Conservation (phyloP, 2,113 vertebrate genomes). For the Cebidichthys violaceus region DNA sequence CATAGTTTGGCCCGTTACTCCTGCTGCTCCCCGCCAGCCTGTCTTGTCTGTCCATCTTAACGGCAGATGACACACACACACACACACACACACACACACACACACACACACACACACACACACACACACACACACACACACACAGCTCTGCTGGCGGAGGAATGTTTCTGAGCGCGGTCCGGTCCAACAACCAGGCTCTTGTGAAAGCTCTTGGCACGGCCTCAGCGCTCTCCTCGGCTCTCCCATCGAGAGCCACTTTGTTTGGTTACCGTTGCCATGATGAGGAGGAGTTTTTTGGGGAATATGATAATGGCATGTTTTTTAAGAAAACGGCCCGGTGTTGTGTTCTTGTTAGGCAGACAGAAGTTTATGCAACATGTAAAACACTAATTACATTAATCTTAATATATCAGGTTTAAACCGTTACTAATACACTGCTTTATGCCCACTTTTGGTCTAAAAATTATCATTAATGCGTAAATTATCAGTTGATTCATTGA, state of each 20-base stretch:
- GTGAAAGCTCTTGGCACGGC: slow-evolving; percentile 74
- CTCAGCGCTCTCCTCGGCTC: slow-evolving; percentile 42
- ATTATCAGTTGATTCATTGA: not conserved
- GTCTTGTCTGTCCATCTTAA: slow-evolving; percentile 64
- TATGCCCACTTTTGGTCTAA: not conserved
- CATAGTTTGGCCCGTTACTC: slow-evolving; percentile 55
- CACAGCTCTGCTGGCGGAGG: slow-evolving; percentile 44
- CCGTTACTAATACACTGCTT: not conserved
- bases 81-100: slow-evolving; percentile 25
- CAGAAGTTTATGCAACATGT: not conserved
- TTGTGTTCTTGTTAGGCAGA: not conserved
- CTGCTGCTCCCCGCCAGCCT: slow-evolving; percentile 39
- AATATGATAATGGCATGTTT: slow-evolving; percentile 58
- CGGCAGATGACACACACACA: slow-evolving; percentile 55
- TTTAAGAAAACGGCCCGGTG: too few species aligned
- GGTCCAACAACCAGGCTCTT: slow-evolving; percentile 71
- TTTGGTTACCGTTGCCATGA: slow-evolving; percentile 61
- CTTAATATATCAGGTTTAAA: not conserved
- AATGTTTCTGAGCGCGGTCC: slow-evolving; percentile 66
- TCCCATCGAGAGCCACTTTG: slow-evolving; percentile 62
- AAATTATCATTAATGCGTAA: not conserved
- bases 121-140: slow-evolving; percentile 25
- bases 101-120: slow-evolving; percentile 38
- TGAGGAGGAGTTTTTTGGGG: slow-evolving; percentile 28
- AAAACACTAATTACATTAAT: not conserved